Conservation (phyloP, 2,113 vertebrate genomes). For the Cheirogaleus medius region DNA sequence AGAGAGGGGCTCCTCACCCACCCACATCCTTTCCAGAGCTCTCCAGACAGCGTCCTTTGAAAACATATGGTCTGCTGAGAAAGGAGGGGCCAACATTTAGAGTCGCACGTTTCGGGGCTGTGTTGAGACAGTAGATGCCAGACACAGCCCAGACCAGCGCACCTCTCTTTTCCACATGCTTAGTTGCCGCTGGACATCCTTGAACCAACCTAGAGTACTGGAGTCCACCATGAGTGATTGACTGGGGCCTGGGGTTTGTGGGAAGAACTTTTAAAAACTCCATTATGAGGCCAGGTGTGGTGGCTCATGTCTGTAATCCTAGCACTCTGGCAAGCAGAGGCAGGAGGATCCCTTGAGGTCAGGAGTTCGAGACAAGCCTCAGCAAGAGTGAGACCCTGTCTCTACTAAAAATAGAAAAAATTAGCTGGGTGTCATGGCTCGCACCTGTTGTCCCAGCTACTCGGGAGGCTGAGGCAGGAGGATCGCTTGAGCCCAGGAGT, state of each 20-base stretch:
- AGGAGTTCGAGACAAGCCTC: too few relatives aligned
- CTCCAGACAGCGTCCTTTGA: background rate
- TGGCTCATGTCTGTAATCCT: too few relatives aligned
- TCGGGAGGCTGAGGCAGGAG: too few relatives aligned
- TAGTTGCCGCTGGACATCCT: background rate
- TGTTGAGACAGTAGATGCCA: background rate
- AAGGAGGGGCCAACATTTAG: rapidly evolving
- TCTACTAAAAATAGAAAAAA: too few relatives aligned
- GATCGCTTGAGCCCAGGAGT: too few relatives aligned
- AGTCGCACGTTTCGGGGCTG: background rate
- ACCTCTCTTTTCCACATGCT: background rate
- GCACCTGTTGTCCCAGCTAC: too few relatives aligned
- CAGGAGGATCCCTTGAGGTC: too few relatives aligned
- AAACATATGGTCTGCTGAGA: background rate
- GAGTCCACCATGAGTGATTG: background rate
- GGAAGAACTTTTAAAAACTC: background rate
- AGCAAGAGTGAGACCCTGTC: too few relatives aligned
- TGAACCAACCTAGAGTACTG: background rate
- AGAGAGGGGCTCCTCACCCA: background rate
- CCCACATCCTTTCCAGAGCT: background rate
- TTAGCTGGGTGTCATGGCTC: too few relatives aligned
- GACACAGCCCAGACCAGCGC: background rate
- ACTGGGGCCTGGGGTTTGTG: background rate
- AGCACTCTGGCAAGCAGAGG: too few relatives aligned
- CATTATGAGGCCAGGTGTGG: background rate